Conservation (phyloP, 2,888 invertebrate genomes). For the Callosobruchus maculatus region DNA sequence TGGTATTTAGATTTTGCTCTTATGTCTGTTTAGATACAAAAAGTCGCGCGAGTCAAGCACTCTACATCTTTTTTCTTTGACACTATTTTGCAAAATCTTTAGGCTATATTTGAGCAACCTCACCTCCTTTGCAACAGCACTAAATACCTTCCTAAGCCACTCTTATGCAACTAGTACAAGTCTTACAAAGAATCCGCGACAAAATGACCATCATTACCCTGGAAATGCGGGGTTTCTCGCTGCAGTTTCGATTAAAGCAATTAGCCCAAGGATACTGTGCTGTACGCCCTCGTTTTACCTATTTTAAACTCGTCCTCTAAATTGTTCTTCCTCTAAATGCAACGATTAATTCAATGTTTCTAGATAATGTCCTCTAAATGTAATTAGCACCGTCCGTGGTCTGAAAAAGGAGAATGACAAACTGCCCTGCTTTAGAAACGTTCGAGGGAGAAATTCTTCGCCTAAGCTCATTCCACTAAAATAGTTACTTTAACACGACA, state of each 20-base stretch:
- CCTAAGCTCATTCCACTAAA: not conserved
- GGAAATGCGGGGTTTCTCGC: not conserved
- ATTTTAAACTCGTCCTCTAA: not conserved
- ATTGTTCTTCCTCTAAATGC: not conserved
- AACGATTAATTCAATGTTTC: not conserved
- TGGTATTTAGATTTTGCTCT: too few relatives aligned
- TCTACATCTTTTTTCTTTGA: too few relatives aligned
- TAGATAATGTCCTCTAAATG: not conserved
- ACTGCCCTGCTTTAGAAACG: not conserved
- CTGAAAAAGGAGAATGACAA: not conserved
- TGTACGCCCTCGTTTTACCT: not conserved
- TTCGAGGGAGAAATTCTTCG: not conserved
- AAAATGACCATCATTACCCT: not conserved
- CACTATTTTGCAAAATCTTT: too few relatives aligned
- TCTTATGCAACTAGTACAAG: not conserved
- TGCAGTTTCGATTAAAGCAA: not conserved
- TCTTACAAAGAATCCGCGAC: not conserved
- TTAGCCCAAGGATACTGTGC: not conserved
- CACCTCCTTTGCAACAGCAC: too few relatives aligned
- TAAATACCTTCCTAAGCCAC: not conserved
- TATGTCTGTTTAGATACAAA: too few relatives aligned
- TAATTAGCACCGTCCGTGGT: not conserved
- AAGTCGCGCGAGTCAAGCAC: too few relatives aligned
- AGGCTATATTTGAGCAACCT: not conserved
- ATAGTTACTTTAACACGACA: not conserved